Conservation (phyloP, 53 echinoderm and acorn worm genomes). For the Holothuria leucospilota region DNA sequence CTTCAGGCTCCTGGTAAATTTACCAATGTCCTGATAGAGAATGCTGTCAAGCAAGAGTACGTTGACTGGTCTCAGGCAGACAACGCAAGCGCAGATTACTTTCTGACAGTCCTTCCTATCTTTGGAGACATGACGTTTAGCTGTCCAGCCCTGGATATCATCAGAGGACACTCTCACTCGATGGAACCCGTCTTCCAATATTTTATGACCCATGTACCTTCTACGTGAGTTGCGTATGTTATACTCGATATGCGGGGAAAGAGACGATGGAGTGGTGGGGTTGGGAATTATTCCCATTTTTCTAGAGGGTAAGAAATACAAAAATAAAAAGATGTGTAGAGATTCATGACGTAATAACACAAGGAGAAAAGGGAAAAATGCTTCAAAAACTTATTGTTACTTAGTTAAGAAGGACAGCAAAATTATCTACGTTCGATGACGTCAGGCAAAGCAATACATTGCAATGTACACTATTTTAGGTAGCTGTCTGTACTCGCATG, state of each 20-base stretch:
- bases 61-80: constrained; percentile 22
- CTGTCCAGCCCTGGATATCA: constrained; percentile 28
- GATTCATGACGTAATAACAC: no score
- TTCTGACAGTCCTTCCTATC: background rate
- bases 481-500: no score
- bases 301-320: no score
- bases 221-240: constrained; percentile 6
- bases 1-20: background rate
- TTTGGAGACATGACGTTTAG: constrained; percentile 3
- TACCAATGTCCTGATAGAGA: background rate
- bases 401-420: no score
- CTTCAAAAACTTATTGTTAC: no score
- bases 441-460: no score
- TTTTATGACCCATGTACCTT: constrained; percentile 36
- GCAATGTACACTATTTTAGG: no score
- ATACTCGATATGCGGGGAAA: background rate
- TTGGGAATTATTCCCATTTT: no score
- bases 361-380: no score
- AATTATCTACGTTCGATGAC: no score
- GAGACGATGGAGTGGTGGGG: no score
- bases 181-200: constrained; percentile 7
- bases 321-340: no score
- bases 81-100: background rate
- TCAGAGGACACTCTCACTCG: background rate
- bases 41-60: constrained; percentile 21